A percentile compares a stretch with the other conserved stretches of the same genome.
Evolutionary conservation across 2,888 invertebrate genomes (phyloP).

Genomic region (Axea sp.): DNA sequence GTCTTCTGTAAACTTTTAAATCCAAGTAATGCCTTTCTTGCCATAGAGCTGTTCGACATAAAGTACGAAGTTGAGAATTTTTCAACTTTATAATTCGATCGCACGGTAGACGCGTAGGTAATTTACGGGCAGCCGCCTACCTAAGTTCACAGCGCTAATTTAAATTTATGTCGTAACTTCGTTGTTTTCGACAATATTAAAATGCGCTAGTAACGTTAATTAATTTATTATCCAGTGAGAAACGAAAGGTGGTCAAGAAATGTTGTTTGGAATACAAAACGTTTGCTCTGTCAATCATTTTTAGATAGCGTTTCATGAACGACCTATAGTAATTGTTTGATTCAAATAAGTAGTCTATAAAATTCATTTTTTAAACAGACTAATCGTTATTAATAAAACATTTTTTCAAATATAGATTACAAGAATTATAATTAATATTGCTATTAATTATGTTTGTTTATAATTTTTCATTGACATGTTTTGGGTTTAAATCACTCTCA

Average conservation of each 20-base stretch:
- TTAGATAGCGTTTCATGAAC: too few relatives aligned
- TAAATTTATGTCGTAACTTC: conserved; percentile 70
- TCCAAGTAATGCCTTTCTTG: conserved; percentile 71
- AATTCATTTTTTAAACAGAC: conserved; percentile 3
- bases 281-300: too few relatives aligned
- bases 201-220: conserved; percentile 47
- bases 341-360: not conserved
- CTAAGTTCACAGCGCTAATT: conserved; percentile 72
- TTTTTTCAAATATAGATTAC: too few relatives aligned
- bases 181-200: conserved; percentile 57
- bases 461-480: too few relatives aligned
- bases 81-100: conserved; percentile 78
- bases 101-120: conserved; percentile 68
- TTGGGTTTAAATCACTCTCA: too few relatives aligned
- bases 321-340: conserved; percentile 17
- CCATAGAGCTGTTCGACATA: conserved; percentile 67
- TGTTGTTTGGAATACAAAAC: conserved; percentile 29
- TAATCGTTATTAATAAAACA: too few relatives aligned
- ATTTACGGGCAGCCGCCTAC: conserved; percentile 70
- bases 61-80: conserved; percentile 74
- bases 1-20: conserved; percentile 72
- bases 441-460: too few relatives aligned
- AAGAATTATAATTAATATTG: too few relatives aligned
- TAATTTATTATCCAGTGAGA: conserved; percentile 47
- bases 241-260: conserved; percentile 36